These are phyloP conservation scores for Catocala sponsa DNA, from an alignment of 2,888 invertebrate species.

Conservation along the genomic window DNA sequence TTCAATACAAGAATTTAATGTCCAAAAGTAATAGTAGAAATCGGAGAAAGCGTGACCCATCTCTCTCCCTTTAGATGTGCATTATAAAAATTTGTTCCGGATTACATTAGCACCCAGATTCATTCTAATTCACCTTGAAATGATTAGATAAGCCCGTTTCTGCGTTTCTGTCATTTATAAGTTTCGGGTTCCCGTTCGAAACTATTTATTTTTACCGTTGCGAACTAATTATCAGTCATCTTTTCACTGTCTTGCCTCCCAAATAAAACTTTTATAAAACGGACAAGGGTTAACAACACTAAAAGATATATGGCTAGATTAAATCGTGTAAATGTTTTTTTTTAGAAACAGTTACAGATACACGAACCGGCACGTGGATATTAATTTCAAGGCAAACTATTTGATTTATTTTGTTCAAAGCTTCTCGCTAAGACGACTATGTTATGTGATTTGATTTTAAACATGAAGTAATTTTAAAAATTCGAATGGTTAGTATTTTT, in stretches of 20 bases:
- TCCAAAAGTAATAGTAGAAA: slow-evolving; percentile 37
- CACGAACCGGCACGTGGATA: slow-evolving; percentile 4
- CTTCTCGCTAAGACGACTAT: neutral
- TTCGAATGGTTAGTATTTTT: no score
- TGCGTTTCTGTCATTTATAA: slow-evolving; percentile 3
- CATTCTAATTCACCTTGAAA: slow-evolving; percentile 48
- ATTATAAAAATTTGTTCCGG: slow-evolving; percentile 47
- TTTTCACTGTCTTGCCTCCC: slow-evolving; percentile 12
- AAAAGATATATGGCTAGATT: slow-evolving; percentile 18
- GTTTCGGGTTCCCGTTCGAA: neutral
- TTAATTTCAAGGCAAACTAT: slow-evolving; percentile 6
- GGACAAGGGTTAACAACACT: slow-evolving; percentile 20
- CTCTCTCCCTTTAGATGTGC: slow-evolving; percentile 47
- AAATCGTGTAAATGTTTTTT: slow-evolving; percentile 16
- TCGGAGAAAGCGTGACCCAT: slow-evolving; percentile 54
- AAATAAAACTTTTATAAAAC: slow-evolving; percentile 19
- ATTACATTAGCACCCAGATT: slow-evolving; percentile 51
- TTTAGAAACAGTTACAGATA: slow-evolving; percentile 19
- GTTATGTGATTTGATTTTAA: neutral
- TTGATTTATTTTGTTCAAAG: slow-evolving; percentile 17
- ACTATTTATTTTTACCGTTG: slow-evolving; percentile 17
- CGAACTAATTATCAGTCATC: slow-evolving; percentile 23
- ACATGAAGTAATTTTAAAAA: no score
- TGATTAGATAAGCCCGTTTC: slow-evolving; percentile 12
- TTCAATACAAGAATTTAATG: slow-evolving; percentile 11